Evolutionary conservation across 2,888 invertebrate species (phyloP), one percentile per base, ranked within the genome.

Genomic region (Synanthedon vespiformis): DNA sequence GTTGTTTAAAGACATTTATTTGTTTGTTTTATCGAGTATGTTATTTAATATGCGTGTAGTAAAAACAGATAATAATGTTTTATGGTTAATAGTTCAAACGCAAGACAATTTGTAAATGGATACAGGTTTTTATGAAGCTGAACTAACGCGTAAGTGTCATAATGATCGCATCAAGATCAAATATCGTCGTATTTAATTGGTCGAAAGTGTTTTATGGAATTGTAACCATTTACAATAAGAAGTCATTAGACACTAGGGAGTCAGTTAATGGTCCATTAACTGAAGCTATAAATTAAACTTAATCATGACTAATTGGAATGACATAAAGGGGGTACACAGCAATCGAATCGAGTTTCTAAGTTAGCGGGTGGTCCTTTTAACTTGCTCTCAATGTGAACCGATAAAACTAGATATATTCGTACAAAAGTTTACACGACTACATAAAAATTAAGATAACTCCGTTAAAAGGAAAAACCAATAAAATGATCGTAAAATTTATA

Each of bases 291-390:
- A 85, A 87, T 85, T 83, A 74, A 72, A 79, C 70, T 79, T 85
- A 81, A 86, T 86, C 82, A 79, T 81, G 77, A 81, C 82, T 82
- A 86, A 86, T 86, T 84, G 77, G 70, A 72, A 65, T 72, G 72
- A 74, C 72, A 74, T 70, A 70, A 67, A 68, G 70, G 72, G 72
- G 65, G 65, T 58, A 63, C 61, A 62, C 59, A 64, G 60, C 61
- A 55, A 61, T 63, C 60, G 59, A 61, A 58, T 57, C 61, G 57
- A 61, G 58, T 58, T 61, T 57, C 59, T 58, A 61, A 63, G 57
- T 44, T 34, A 60, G 67, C 74, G 83, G 84, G 85, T 84, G 85
- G 86, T 83, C 84, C 65, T 68, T 61, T 73, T 70, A 74, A 74
- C 58, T 61, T 58, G 58, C 58, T 60, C 58, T 62, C 62, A n/a